Conservation (phyloP, 2,888 invertebrate species). For the Molorchus minor region DNA sequence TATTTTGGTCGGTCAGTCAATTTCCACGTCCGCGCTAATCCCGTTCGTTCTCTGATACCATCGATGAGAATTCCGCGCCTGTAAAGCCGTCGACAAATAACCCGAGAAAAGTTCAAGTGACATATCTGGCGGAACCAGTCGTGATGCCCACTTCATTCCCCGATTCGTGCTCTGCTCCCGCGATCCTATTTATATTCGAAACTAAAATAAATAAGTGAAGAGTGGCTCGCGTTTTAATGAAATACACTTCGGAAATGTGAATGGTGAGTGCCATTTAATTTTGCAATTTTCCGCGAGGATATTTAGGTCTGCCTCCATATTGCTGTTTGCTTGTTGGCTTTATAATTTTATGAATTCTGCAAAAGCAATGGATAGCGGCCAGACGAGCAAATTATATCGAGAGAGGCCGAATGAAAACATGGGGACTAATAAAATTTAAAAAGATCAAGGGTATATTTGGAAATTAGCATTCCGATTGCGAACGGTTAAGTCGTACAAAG, state of each 20-base stretch:
- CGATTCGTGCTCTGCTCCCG: slow-evolving; percentile 11
- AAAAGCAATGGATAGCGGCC: slow-evolving; percentile 1
- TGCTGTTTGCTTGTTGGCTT: slow-evolving; percentile 26
- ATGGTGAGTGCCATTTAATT: slow-evolving; percentile 32
- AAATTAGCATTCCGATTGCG: no score
- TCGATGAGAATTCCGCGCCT: slow-evolving; percentile 22
- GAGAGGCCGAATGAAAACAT: no score
- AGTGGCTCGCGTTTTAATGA: slow-evolving; percentile 26
- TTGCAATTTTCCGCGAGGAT: slow-evolving; percentile 25
- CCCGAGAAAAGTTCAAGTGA: slow-evolving; percentile 23
- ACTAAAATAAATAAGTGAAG: slow-evolving; percentile 33
- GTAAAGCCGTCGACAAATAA: slow-evolving; percentile 20
- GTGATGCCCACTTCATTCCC: slow-evolving; percentile 10
- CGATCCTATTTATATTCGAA: slow-evolving; percentile 29
- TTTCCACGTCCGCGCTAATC: slow-evolving; percentile 37
- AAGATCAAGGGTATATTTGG: no score
- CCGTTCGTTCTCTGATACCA: slow-evolving; percentile 25
- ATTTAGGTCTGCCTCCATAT: slow-evolving; percentile 21
- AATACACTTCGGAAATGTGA: slow-evolving; percentile 34
- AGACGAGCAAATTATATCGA: background rate
- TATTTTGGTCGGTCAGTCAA: slow-evolving; percentile 42
- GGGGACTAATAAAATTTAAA: no score
- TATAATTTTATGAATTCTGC: slow-evolving; percentile 30
- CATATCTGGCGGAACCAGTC: background rate
- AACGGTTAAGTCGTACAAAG: no score